Evolutionary conservation across 64 coral and sea anemone species (phyloP).

Genomic region (Montipora efflorescens): DNA sequence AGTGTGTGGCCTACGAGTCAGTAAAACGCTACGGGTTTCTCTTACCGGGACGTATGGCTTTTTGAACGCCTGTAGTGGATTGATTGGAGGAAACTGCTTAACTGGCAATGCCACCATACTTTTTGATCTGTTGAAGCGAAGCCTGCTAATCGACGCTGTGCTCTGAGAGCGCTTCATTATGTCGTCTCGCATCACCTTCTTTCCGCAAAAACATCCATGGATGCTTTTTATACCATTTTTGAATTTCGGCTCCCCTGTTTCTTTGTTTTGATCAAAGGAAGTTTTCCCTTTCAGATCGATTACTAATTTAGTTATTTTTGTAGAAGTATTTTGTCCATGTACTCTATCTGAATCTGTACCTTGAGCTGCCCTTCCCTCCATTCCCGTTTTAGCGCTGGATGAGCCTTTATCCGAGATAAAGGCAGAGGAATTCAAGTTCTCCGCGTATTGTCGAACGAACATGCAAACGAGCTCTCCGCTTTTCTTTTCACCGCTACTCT

Average conservation of each 20-base stretch:
- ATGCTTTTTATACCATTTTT: not conserved
- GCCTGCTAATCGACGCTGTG: not conserved
- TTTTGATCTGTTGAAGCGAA: not conserved
- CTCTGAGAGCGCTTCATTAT: not conserved
- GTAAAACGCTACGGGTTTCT: not conserved
- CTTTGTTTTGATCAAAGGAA: not conserved
- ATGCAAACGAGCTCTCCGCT: slow-evolving; percentile 22
- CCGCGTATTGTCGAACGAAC: slow-evolving; percentile 16
- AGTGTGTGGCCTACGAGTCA: slow-evolving; percentile 21
- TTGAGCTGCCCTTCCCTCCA: not conserved
- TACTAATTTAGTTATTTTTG: not conserved
- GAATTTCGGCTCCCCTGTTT: not conserved
- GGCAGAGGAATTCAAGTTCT: not conserved
- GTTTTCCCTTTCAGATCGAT: not conserved
- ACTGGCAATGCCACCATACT: slow-evolving; percentile 1
- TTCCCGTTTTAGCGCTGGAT: not conserved
- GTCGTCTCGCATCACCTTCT: not conserved
- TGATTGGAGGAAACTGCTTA: slow-evolving; percentile 56
- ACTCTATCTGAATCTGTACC: not conserved
- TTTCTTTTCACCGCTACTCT: not conserved
- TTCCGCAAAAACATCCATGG: not conserved
- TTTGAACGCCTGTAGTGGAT: slow-evolving; percentile 13
- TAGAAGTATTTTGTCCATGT: not conserved
- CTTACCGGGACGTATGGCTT: not conserved
- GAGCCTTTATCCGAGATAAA: not conserved